Base-by-base conservation (phyloP, 2,888 invertebrate species). In the Orthosia gothica region DNA sequence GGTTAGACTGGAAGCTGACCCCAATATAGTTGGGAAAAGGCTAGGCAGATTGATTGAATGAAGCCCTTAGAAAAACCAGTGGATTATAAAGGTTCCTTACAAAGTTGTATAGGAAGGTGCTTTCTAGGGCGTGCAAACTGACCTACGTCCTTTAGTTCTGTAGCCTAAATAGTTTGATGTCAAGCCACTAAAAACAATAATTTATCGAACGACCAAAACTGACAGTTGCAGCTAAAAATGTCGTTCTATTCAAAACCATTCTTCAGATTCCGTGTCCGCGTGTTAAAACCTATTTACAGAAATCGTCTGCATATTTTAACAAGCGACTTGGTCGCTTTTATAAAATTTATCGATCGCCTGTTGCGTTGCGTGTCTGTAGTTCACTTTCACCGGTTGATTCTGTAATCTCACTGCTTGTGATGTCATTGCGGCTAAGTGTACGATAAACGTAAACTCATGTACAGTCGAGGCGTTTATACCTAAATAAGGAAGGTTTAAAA, bases 351-450 rank as follows among this genome's bases (percentile, higher is more conserved):
- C 65, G 82, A 81, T 82, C 77, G 77, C 66, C 57, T 58, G 70
- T 81, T 77, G 82, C 80, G 78, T 82, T 76, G 82, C 81, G 82
- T 82, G 86, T 67, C 57, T 50, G 18, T 61, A n/a, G 66, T 76
- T 69, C 55, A 84, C 84, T 85, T 85, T 86, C 86, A 84, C 85
- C 63, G 59, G 58, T 52, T 55, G 74, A 74, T 76, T 71, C 79
- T 75, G 74, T 81, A 74, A 83, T 86, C 80, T 86, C 63, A 32
- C 23, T 52, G 52, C 55, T 61, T 72, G 54, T 86, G 86, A 85
- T 74, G 84, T 80, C 85, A 84, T 71, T 70, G 23, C 54, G 32
- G 58, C 63, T 54, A 32, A 68, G 70, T 76, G 58, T 59, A 50
- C 65, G 71, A 75, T 80, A 73, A 74, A 78, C 45, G 47, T 63